Conservation (phyloP, 1,140 invertebrate genomes). For the Drosophila ironensis region DNA sequence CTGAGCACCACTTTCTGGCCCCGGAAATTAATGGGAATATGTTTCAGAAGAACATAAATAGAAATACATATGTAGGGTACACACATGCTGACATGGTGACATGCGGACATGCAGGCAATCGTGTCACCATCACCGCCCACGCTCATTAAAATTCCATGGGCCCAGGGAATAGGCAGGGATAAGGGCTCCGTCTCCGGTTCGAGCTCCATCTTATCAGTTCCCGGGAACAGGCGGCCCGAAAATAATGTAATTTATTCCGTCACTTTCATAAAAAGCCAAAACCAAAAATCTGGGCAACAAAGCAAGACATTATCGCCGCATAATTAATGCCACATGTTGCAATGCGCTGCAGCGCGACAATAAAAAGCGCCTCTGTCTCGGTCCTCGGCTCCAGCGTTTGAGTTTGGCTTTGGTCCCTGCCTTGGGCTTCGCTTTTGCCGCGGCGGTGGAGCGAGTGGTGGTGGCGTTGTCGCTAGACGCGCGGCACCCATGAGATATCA, state of each 20-base stretch:
- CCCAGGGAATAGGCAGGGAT: conserved; percentile 12
- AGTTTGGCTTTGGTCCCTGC: background rate
- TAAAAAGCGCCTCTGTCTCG: conserved; percentile 48
- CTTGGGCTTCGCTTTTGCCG: conserved; percentile 18
- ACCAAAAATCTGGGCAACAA: conserved; percentile 70
- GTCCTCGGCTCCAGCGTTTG: conserved; percentile 6
- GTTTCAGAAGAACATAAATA: conserved; percentile 47
- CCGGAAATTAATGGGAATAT: conserved; percentile 57
- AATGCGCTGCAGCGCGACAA: conserved; percentile 57
- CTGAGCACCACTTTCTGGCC: conserved; percentile 18
- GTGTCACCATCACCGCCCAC: conserved; percentile 26
- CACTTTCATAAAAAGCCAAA: conserved; percentile 71
- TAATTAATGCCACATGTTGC: conserved; percentile 80
- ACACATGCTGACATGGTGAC: background rate
- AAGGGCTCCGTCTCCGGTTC: conserved; percentile 7
- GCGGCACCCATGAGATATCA: conserved; percentile 60
- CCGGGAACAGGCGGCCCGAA: conserved; percentile 40
- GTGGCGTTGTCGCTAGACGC: conserved; percentile 18
- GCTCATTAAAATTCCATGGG: conserved; percentile 54
- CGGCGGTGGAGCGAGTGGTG: background rate
- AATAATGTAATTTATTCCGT: conserved; percentile 80
- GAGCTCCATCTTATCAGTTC: conserved; percentile 46
- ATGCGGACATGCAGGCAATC: conserved; percentile 22
- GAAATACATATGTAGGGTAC: conserved; percentile 26
- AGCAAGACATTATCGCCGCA: conserved; percentile 79